Evolutionary conservation across 1,140 invertebrate genomes (phyloP).

Genomic region (Papilio helenus): DNA sequence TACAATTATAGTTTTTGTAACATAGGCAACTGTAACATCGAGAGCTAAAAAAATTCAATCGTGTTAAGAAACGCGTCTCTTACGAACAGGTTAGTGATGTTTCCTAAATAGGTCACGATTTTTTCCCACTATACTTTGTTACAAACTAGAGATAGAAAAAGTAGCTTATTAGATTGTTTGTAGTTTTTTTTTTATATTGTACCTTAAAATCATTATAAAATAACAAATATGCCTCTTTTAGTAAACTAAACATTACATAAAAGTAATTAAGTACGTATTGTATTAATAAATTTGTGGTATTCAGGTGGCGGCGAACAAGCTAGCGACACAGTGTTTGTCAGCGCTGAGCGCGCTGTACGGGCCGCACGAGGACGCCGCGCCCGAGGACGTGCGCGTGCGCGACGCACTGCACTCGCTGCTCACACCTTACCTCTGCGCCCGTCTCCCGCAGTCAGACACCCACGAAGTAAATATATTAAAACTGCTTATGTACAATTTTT

Average conservation of each 20-base stretch:
- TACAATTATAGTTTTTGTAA: too few species aligned
- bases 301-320: conserved; percentile 95
- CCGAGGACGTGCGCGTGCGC: conserved; percentile 85
- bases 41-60: too few species aligned
- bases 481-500: too few species aligned
- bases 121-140: too few species aligned
- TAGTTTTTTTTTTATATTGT: neutral
- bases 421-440: conserved; percentile 94
- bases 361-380: conserved; percentile 85
- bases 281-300: conserved; percentile 34
- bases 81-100: too few species aligned
- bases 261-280: neutral
- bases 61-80: too few species aligned
- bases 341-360: conserved; percentile 89
- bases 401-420: conserved; percentile 88
- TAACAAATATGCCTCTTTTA: neutral
- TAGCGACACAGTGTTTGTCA: conserved; percentile 94
- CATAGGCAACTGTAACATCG: too few species aligned
- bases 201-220: too few species aligned
- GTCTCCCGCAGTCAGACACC: conserved; percentile 88
- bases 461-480: conserved; percentile 84
- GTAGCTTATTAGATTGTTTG: neutral
- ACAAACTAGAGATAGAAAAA: too few species aligned
- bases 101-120: too few species aligned
- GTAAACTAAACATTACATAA: neutral